Base-by-base conservation (phyloP, 2,888 invertebrate genomes). In the Encarsia formosa region DNA sequence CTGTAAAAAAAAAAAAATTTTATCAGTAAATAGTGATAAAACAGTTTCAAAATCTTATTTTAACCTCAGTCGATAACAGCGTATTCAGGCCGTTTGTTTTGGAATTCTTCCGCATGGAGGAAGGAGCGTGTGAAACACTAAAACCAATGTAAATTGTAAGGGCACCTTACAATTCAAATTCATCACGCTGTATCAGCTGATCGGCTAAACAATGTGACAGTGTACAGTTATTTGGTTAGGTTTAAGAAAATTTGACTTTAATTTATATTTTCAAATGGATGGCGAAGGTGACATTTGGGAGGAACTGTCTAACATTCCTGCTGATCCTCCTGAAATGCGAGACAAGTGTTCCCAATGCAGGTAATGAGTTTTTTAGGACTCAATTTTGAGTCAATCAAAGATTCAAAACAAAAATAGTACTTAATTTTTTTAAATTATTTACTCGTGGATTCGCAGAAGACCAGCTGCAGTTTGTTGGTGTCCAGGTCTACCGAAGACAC, bases 391-490 rank as follows among this genome's bases (percentile, higher is more conserved):
- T n/a, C n/a, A n/a, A n/a, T n/a, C 29, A 19, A 8, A 19, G 37
- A 4, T 45, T 40, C 18, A 1, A 37, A 42, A n/a, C 16, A 49
- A 34, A n/a, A 4, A 9, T 24, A 29, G 35, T 24, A 15, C 16
- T 31, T 11, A 13, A 6, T 34, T 42, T 8, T 8, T 26, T 26
- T 15, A 34, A n/a, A 13, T 34, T 18, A 26, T 24, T 50, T 34
- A 34, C 77, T 58, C 68, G n/a, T n/a, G n/a, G n/a, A n/a, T n/a
- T n/a, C n/a, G n/a, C n/a, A 94, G 94, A 59, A 82, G 94, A 59
- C 95, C 95, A 4, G 71, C 77, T 24, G 82, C 81, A 37, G 93
- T 93, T n/a, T 95, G 95, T 70, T 95, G 93, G 91, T 95, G 94
- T 74, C 78, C 82, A 31, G 88, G 86, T 37, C 76, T 95, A 56